Conservation (phyloP, 2,888 invertebrate genomes). For the Junonia oenone region DNA sequence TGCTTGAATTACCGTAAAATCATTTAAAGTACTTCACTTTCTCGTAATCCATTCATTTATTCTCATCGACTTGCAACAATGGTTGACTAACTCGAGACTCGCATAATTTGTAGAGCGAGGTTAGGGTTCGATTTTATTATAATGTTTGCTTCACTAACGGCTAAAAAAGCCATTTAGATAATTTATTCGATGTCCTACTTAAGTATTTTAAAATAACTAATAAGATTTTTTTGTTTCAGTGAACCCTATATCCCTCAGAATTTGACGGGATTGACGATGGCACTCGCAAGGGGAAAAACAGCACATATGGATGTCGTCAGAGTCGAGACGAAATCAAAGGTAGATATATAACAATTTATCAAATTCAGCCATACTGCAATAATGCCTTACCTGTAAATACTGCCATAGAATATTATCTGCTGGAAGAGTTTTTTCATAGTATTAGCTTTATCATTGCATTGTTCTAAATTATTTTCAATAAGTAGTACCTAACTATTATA, state of each 20-base stretch:
- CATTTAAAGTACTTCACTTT: not conserved
- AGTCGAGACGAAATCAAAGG: constrained; percentile 87
- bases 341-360: constrained; percentile 50
- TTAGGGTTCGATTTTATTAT: not conserved
- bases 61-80: not conserved
- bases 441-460: no score
- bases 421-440: no score
- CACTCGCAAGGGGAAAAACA: constrained; percentile 86
- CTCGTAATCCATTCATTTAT: not conserved
- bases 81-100: not conserved
- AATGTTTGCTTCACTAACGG: not conserved
- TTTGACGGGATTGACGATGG: constrained; percentile 87
- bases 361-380: no score
- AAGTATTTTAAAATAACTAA: no score
- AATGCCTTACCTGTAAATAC: no score
- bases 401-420: no score
- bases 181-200: no score
- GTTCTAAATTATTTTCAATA: no score
- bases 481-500: no score
- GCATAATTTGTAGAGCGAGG: not conserved
- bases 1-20: not conserved
- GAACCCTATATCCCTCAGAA: constrained; percentile 91
- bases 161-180: not conserved
- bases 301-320: constrained; percentile 93
- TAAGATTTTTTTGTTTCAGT: no score